phyloP scores from a whole-genome alignment of 2,888 invertebrate species.

The Chalcis sispes region DNA sequence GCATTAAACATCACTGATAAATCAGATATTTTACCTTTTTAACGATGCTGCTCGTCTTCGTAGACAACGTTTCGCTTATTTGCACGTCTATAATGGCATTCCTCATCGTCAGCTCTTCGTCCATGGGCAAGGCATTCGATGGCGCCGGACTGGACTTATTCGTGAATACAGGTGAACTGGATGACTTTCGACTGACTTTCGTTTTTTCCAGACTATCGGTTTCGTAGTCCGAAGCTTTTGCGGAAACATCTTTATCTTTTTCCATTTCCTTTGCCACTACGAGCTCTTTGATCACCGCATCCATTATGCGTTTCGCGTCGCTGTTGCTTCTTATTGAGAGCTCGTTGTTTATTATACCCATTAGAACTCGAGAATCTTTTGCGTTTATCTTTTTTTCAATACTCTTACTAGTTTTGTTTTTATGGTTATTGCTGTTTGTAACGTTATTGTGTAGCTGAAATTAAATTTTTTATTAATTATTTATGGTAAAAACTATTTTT shows the following conservation, averaged over 20 bases:
- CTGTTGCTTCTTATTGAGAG: slow-evolving; percentile 64
- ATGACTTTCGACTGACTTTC: slow-evolving; percentile 63
- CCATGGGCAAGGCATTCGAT: slow-evolving; percentile 85
- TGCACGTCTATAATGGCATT: slow-evolving; percentile 84
- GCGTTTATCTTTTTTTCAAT: no score
- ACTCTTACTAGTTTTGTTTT: no score
- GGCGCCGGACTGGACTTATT: slow-evolving; percentile 84
- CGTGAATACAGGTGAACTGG: slow-evolving; percentile 64
- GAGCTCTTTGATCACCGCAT: slow-evolving; percentile 76
- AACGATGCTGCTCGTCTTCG: slow-evolving; percentile 68
- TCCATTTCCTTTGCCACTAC: slow-evolving; percentile 70
- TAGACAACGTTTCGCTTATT: slow-evolving; percentile 79
- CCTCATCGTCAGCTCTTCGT: slow-evolving; percentile 88
- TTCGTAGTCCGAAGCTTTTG: slow-evolving; percentile 66
- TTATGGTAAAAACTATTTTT: no score
- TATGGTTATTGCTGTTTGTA: no score
- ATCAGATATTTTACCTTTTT: slow-evolving; percentile 34
- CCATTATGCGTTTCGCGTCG: slow-evolving; percentile 75
- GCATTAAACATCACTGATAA: no score
- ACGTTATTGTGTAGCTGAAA: no score
- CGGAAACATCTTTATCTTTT: neutral
- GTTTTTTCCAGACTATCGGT: slow-evolving; percentile 73
- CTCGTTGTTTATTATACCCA: slow-evolving; percentile 70
- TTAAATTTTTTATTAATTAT: no score
- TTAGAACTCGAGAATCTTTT: slow-evolving; percentile 63